Base-by-base conservation (phyloP, 2,888 invertebrate genomes). In the Drosophila hamatofila region DNA sequence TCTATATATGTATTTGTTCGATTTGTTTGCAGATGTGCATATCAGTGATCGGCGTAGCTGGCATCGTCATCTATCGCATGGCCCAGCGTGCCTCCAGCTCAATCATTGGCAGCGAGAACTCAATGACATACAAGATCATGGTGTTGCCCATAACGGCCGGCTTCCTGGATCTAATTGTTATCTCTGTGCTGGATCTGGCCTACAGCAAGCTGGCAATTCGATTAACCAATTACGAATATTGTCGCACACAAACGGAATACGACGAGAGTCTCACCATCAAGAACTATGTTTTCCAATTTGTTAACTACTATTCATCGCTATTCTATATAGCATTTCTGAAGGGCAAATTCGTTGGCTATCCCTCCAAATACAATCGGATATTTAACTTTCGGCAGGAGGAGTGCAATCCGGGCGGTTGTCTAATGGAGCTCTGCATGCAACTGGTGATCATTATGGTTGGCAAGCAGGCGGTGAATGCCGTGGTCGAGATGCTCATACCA, bases 301-400 rank as follows among this genome's bases (percentile, higher is more conserved):
- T 97, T 81, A 98, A 98, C 93, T 97, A 96, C 92, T 98, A 97
- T 92, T 96, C 97, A 3, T 97, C 96, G 25, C 95, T 97, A 73
- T 96, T 97, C 93, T 98, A 97, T 91, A 96, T 97, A 72, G 96
- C 96, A 16, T 96, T 96, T 89, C 92, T 96, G 63, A 96, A 96
- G 90, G 96, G 95, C 37, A 96, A 97, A 91, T 96, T 97, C 89
- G 95, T 96, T 33, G 97, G 97, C 2, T 95, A 96, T 92, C 97
- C 97, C 1, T 94, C 95, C 12, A 95, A 96, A 78, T 97, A 97
- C 89, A 96, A 96, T 88, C 94, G 95, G 58, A 94, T 97, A 56
- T 95, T 96, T 84, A 94, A 94, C 18, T 95, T 94, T 63, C 93
- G 96, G 21, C 96, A 96, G 90, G 96, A 96, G 92, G 96, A 96